These are phyloP conservation scores for Pseudomyrmex sp. DNA, from an alignment of 1,140 invertebrate species.

Conservation along the genomic window DNA sequence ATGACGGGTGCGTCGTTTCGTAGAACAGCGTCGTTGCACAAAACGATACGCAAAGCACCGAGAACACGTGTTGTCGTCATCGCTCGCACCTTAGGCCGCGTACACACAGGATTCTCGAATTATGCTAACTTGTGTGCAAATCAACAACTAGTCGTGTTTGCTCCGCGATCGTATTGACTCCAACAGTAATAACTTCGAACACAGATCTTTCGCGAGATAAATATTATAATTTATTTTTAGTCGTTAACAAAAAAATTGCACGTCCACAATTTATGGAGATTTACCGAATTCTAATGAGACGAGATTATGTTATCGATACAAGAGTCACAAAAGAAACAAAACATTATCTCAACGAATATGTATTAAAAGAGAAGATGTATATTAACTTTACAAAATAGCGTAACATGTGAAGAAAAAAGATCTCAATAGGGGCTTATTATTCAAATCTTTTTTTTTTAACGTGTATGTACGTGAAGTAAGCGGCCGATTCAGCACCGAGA, in stretches of 20 bases:
- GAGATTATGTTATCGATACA: neutral
- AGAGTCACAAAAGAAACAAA: too few species aligned
- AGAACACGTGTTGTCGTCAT: conserved; percentile 24
- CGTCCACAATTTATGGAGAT: neutral
- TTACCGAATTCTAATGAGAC: neutral
- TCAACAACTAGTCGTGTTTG: neutral
- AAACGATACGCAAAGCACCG: conserved; percentile 21
- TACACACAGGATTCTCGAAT: neutral
- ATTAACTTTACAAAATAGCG: too few species aligned
- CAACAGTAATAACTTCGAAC: neutral
- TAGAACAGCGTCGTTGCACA: conserved; percentile 30
- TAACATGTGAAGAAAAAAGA: too few species aligned
- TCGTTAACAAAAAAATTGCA: neutral
- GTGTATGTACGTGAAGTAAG: too few species aligned
- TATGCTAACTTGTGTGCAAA: conserved; percentile 7
- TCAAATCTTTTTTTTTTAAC: too few species aligned
- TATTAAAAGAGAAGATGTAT: too few species aligned
- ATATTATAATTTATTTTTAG: conserved; percentile 12
- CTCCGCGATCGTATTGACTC: neutral
- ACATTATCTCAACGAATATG: too few species aligned
- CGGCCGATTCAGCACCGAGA: neutral
- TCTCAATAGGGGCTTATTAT: too few species aligned
- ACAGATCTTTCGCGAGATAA: neutral
- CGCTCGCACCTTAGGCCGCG: neutral
- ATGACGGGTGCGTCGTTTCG: conserved; percentile 19